Percentiles rank a stretch among this genome's conserved stretches.
Conservation (phyloP, 2,113 vertebrate species). For the Ramphastos sulfuratus region DNA sequence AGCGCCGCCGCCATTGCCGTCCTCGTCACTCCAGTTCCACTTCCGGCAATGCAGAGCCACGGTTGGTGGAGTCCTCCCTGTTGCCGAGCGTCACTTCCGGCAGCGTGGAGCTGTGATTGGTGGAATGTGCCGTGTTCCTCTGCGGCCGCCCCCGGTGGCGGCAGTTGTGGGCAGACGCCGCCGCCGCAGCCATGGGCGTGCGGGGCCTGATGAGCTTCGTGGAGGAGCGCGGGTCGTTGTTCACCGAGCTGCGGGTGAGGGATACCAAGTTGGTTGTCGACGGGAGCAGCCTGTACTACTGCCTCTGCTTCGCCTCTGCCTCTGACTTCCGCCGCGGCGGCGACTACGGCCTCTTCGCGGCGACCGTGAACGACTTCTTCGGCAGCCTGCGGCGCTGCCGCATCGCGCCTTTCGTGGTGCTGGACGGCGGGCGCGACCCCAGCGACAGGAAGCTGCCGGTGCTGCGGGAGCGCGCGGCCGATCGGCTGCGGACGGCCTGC, state of each 20-base stretch:
- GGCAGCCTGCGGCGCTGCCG: constrained; percentile 78
- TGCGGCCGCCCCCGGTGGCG: no score
- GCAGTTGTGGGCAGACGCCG: background rate
- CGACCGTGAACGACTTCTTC: constrained; percentile 79
- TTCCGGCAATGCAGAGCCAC: no score
- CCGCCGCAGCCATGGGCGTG: constrained; percentile 81
- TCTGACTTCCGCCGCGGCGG: constrained; percentile 85
- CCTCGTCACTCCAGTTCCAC: no score
- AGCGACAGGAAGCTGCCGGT: constrained; percentile 88
- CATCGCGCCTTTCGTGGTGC: constrained; percentile 85
- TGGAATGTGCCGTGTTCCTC: no score
- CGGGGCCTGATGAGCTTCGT: constrained; percentile 86
- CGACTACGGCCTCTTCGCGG: constrained; percentile 85
- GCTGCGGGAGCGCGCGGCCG: constrained; percentile 78
- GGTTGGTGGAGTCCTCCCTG: no score
- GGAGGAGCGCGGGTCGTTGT: constrained; percentile 79
- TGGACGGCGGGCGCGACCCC: constrained; percentile 89
- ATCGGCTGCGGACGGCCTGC: constrained; percentile 82
- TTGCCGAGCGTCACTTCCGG: no score
- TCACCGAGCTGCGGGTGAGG: constrained; percentile 81
- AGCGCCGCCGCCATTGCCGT: no score
- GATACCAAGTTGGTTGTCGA: constrained; percentile 87
- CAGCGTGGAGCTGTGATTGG: no score
- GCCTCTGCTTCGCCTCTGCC: constrained; percentile 81
- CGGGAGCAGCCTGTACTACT: constrained; percentile 88